Base-by-base conservation (phyloP, 2,113 vertebrate genomes). In the Numenius arquata region DNA sequence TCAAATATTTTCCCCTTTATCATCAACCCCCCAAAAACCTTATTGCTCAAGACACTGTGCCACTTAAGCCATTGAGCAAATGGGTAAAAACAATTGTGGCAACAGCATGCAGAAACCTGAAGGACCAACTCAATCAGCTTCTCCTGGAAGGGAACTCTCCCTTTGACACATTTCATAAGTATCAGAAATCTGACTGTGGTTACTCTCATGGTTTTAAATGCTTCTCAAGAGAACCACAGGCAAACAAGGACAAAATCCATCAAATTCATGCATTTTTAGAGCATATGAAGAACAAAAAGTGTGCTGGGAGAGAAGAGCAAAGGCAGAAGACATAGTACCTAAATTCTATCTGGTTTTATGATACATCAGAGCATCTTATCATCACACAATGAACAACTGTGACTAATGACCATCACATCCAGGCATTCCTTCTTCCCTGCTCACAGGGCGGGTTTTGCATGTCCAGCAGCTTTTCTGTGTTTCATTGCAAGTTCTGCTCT, bases 141-240 rank as follows among this genome's bases (percentile, higher is more conserved):
- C 43, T 61, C 3, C 0, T 16, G 15, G 47, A 85, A 81, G 20
- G 1, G 34, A 74, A 59, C 0, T 0, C 4, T 53, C 22, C 30
- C 30, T 73, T 61, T 7, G 6, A 30, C 12, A 26, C 5, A 14
- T 16, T 61, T 45, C 32, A 62, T 0, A 43, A 40, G 11, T 36
- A 85, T 38, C 34, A 86, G 34, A 76, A 83, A 86, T 38, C 30
- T 83, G 48, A 20, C 30, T 2, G 3, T 3, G 4, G 36, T 20
- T 45, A 55, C 47, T 85, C 11, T 68, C 30, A 30, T 4, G 5
- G 9, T 45, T 89, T 84, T 66, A 84, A 87, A 83, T 3, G 29
- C 22, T 59, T 74, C 63, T 84, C 22, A 92, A 84, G 32, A 87
- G 27, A 26, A 80, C 8, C n/a, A 62, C 41, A 58, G 29, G 41